Percentiles rank a stretch among this genome's conserved stretches.
phyloP scores from a whole-genome alignment of 2,113 vertebrate genomes.

The Cebus imitator region DNA sequence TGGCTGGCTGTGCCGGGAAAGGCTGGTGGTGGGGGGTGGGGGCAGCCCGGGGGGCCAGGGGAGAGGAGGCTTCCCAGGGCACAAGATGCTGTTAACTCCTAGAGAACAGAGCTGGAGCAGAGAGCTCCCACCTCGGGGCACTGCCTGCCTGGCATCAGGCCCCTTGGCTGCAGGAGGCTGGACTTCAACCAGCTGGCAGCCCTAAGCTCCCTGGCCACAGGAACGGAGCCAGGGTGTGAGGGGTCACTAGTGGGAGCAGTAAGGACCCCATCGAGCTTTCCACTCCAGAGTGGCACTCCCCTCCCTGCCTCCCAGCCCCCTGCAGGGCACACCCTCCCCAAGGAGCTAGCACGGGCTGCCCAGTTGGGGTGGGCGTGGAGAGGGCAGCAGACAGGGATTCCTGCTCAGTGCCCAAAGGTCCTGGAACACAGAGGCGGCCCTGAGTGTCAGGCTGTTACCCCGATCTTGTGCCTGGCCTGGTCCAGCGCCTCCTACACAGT shows the following conservation, averaged over 20 bases:
- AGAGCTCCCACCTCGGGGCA: constrained; percentile 38
- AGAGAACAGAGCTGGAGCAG: background rate
- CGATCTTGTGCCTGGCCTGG: background rate
- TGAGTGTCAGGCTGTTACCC: background rate
- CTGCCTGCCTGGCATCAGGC: constrained; percentile 60
- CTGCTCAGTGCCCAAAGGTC: background rate
- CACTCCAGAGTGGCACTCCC: background rate
- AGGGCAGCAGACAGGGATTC: background rate
- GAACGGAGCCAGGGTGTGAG: background rate
- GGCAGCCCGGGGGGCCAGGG: background rate
- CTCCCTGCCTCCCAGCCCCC: background rate
- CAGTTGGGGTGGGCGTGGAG: accelerated
- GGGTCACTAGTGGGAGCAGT: background rate
- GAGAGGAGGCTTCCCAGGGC: background rate
- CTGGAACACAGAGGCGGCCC: background rate
- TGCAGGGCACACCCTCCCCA: background rate
- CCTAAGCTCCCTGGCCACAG: constrained; percentile 56
- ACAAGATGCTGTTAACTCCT: constrained; percentile 16
- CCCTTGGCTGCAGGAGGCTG: constrained; percentile 65
- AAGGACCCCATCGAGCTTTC: background rate
- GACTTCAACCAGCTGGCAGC: constrained; percentile 68
- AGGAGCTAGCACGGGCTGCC: background rate
- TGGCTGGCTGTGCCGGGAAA: constrained; percentile 61
- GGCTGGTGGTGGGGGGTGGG: constrained; percentile 2
- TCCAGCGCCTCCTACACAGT: background rate